These are phyloP conservation scores for Myrmecobius fasciatus DNA, from an alignment of 2,113 vertebrate species.

Conservation along the genomic window DNA sequence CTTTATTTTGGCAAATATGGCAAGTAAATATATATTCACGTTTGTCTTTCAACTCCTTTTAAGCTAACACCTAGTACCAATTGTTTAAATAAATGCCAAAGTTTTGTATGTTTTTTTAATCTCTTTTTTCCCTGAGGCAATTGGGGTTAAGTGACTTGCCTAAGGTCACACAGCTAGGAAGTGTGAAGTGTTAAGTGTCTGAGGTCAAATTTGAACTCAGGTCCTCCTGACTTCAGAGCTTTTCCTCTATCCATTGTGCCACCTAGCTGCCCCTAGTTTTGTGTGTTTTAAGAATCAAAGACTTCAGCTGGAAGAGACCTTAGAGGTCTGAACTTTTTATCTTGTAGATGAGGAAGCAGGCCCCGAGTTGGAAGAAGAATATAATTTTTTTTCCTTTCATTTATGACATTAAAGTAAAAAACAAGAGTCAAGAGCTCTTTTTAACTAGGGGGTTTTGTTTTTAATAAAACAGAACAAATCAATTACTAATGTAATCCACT, in stretches of 20 bases:
- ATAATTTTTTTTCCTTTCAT: conserved; percentile 17
- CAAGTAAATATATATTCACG: not conserved
- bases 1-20: not conserved
- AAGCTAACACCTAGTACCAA: not conserved
- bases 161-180: no score
- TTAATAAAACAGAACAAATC: not conserved
- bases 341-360: not conserved
- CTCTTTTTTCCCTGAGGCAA: no score
- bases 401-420: conserved; percentile 31
- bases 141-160: no score
- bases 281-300: not conserved
- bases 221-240: no score
- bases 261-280: no score
- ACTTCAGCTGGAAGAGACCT: not conserved
- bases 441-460: not conserved
- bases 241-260: no score
- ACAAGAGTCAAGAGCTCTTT: not conserved
- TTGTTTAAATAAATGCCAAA: not conserved
- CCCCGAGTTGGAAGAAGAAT: not conserved
- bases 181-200: no score
- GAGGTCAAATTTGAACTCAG: no score
- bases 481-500: conserved; percentile 51
- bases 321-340: not conserved
- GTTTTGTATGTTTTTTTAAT: not conserved
- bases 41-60: not conserved